These are phyloP conservation scores for Tringa solitaria DNA, from an alignment of 2,113 vertebrate genomes.

Conservation along the genomic window DNA sequence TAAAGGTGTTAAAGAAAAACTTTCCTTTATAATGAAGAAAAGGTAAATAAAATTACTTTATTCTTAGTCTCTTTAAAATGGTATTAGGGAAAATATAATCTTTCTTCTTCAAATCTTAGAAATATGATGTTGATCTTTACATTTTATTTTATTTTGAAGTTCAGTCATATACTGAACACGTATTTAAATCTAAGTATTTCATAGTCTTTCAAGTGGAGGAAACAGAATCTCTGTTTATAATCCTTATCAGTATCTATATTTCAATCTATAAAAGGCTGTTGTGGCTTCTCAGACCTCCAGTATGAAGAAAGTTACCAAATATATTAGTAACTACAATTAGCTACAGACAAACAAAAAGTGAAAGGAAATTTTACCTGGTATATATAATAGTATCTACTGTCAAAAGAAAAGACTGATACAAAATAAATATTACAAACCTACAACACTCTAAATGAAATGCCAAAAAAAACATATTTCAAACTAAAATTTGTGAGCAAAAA, in stretches of 20 bases:
- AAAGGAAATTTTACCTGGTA: neutral
- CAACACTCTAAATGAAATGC: neutral
- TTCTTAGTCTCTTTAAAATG: neutral
- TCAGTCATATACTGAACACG: neutral
- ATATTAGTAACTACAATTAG: neutral
- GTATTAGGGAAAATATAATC: neutral
- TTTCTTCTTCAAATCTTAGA: neutral
- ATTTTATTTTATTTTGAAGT: neutral
- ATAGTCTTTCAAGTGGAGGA: neutral
- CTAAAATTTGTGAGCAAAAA: neutral
- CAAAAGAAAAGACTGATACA: neutral
- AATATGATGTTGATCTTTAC: rapidly evolving
- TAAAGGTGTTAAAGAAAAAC: neutral
- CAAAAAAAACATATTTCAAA: neutral
- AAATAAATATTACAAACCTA: neutral
- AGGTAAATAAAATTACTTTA: neutral
- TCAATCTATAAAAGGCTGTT: neutral
- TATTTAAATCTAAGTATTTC: neutral
- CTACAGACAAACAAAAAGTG: neutral
- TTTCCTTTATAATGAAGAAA: neutral
- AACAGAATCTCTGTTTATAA: neutral
- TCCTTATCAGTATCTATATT: neutral
- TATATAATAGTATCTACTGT: no score
- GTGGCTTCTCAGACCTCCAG: neutral
- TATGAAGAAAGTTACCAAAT: neutral